Evolutionary conservation across 2,888 invertebrate genomes (phyloP), one percentile per base, ranked within the genome.

Genomic region (Gerosis bhagava): DNA sequence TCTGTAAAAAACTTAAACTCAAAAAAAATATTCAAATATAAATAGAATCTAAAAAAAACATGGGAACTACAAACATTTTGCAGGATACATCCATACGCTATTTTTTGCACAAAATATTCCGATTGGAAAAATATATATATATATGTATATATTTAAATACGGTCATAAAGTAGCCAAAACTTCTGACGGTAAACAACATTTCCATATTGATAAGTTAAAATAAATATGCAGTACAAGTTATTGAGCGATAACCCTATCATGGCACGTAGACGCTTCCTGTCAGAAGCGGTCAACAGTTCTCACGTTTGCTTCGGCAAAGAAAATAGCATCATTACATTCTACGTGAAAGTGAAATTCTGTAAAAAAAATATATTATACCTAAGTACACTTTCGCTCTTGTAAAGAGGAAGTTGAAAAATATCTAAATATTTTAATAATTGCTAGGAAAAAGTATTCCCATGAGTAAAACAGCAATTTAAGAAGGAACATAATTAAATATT

Each of bases 261-360:
- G 19, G 35, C 25, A 37, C 39, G 29, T 35, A 50, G 1, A n/a
- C 11, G 43, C 28, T 47, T 51, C 51, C 51, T 34, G 48, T 24
- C 31, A 29, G 37, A 11, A 29, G 32, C 49, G 29, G 34, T 49
- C 49, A 34, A 26, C 24, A 28, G 34, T 59, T 59, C 59, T 53
- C 59, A 59, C 49, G 55, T 49, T 36, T 26, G 39, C 34, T 26
- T 36, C 35, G n/a, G n/a, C n/a, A n/a, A 31, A 41, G 21, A 40
- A 46, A 47, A 43, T 49, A 37, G 25, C 49, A 49, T 52, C 50
- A 57, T 49, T 24, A 32, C n/a, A n/a, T n/a, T 39, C 15, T 16
- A 15, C 29, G 49, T 44, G 57, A 57, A 57, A 57, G 57, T 50
- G 25, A 36, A 49, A 46, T 39, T 26, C n/a, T n/a, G n/a, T 11